phyloP scores from a whole-genome alignment of 2,888 invertebrate species.

The Drosophila diplacantha region DNA sequence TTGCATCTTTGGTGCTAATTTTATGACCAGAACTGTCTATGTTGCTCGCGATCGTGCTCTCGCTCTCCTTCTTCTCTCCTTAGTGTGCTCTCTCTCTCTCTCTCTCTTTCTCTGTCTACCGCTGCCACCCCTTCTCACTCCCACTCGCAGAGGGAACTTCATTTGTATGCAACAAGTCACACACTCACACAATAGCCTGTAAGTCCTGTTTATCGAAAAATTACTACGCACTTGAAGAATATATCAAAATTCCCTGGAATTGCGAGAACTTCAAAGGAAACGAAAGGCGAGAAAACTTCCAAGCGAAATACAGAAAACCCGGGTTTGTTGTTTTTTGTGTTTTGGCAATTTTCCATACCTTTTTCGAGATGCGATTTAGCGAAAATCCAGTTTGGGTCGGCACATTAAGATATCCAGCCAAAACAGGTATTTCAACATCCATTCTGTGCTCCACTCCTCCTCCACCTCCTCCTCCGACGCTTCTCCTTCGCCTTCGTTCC shows the following conservation, averaged over 20 bases:
- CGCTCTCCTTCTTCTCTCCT: conserved; percentile 5
- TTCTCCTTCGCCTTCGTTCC: conserved; percentile 36
- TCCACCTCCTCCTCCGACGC: conserved; percentile 42
- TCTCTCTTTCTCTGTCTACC: not conserved
- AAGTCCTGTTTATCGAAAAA: conserved; percentile 25
- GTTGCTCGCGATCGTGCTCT: conserved; percentile 2
- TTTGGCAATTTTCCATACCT: conserved; percentile 78
- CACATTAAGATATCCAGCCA: conserved; percentile 87
- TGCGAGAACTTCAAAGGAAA: not conserved
- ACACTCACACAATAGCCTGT: conserved; percentile 3
- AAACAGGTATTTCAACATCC: conserved; percentile 86
- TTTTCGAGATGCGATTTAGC: conserved; percentile 87
- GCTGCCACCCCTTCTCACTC: conserved; percentile 17
- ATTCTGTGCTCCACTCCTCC: conserved; percentile 77
- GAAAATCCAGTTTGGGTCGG: conserved; percentile 85
- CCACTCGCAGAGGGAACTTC: conserved; percentile 36
- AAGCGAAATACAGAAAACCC: conserved; percentile 2
- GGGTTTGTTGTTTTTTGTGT: not conserved
- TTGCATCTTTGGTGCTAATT: not conserved
- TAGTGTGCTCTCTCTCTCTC: not conserved
- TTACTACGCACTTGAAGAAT: conserved; percentile 20
- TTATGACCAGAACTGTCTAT: not conserved
- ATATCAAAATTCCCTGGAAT: not conserved
- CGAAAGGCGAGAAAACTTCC: not conserved
- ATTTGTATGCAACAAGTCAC: conserved; percentile 67